Conservation (phyloP, 2,113 vertebrate species). For the Oceanites oceanicus region DNA sequence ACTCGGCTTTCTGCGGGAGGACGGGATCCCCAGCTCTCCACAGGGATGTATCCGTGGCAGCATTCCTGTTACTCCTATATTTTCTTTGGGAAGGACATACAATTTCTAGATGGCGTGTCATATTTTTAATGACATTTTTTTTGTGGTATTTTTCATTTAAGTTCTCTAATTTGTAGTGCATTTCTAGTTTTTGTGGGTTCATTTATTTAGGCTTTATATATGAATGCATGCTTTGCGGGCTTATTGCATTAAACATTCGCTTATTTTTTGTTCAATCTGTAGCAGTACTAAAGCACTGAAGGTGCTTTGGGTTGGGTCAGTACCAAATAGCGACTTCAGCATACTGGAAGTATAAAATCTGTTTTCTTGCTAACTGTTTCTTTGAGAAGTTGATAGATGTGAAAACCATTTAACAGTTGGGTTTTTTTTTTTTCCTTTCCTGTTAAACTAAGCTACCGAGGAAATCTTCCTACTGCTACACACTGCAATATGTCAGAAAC, state of each 20-base stretch:
- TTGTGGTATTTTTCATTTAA: not conserved
- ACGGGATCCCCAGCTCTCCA: rapidly evolving
- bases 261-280: conserved; percentile 17
- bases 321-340: not conserved
- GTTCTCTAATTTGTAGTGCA: not conserved
- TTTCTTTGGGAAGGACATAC: not conserved
- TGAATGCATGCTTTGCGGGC: not conserved
- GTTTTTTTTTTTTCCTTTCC: not conserved
- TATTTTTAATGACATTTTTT: not conserved
- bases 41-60: not conserved
- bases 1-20: not conserved
- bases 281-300: not conserved
- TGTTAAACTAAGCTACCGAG: conserved; percentile 28
- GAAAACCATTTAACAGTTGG: conserved; percentile 32
- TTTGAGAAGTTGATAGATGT: conserved; percentile 24
- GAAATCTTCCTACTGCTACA: conserved; percentile 44
- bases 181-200: not conserved
- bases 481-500: conserved; percentile 87
- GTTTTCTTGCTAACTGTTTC: not conserved
- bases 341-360: conserved; percentile 1
- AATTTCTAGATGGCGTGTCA: not conserved
- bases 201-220: not conserved
- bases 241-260: not conserved
- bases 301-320: not conserved
- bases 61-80: not conserved